These are phyloP conservation scores for Acrocera orbiculus DNA, from an alignment of 2,888 invertebrate species.

Conservation along the genomic window DNA sequence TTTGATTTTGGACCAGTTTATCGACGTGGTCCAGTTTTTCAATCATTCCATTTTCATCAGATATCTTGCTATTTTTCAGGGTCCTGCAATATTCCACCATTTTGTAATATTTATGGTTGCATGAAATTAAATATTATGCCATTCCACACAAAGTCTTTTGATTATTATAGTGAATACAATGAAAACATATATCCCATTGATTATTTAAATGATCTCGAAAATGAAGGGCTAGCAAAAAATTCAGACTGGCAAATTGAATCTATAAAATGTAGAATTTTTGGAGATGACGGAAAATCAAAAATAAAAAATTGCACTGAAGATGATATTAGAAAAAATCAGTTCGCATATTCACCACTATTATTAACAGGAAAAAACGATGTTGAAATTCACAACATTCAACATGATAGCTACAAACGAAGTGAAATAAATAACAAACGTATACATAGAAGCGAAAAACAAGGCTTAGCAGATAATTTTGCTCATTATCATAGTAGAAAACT, in stretches of 20 bases:
- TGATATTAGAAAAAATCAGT: too few species aligned
- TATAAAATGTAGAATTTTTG: constrained; percentile 10
- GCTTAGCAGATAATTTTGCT: too few species aligned
- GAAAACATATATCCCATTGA: not conserved
- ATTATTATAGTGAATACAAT: not conserved
- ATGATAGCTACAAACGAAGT: too few species aligned
- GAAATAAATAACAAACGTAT: too few species aligned
- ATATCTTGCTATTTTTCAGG: constrained; percentile 11
- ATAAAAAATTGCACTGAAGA: constrained; percentile 12
- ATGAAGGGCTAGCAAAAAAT: constrained; percentile 1
- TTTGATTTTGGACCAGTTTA: constrained; percentile 11
- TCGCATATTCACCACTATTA: too few species aligned
- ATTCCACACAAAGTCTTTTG: not conserved
- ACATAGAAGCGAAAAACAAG: too few species aligned
- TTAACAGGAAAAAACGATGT: too few species aligned
- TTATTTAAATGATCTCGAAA: not conserved
- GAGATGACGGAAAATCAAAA: constrained; percentile 8
- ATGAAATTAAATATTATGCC: constrained; percentile 7
- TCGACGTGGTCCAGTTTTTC: constrained; percentile 11
- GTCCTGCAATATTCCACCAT: constrained; percentile 4
- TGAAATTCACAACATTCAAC: too few species aligned
- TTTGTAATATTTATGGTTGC: constrained; percentile 7
- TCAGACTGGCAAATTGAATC: constrained; percentile 7
- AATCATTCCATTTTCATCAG: constrained; percentile 10
- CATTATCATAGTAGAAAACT: too few species aligned